Conservation (phyloP, 2,888 invertebrate species). For the Lathronympha strigana region DNA sequence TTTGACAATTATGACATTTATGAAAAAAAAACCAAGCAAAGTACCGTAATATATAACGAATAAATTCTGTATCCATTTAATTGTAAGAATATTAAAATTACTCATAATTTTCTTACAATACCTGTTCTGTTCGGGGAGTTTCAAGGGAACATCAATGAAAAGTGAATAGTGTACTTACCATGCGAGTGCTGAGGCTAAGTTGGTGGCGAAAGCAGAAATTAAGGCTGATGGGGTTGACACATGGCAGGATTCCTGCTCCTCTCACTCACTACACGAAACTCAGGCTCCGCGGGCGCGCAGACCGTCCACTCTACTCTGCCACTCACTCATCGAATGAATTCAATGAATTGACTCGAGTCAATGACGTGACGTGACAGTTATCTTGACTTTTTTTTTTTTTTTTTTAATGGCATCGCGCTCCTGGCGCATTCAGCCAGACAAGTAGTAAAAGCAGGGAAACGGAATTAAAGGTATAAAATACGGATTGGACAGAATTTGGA, state of each 20-base stretch:
- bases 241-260: conserved; percentile 19
- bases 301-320: conserved; percentile 17
- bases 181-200: conserved; percentile 18
- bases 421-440: no score
- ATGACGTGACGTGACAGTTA: conserved; percentile 19
- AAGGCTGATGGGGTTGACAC: conserved; percentile 13
- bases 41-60: no score
- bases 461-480: no score
- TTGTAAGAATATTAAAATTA: background rate
- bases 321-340: conserved; percentile 15
- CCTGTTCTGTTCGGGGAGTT: conserved; percentile 14
- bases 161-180: conserved; percentile 12
- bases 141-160: conserved; percentile 2
- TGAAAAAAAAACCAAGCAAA: background rate
- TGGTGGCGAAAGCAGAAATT: background rate
- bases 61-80: background rate
- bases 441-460: no score
- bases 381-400: no score
- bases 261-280: conserved; percentile 27
- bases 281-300: conserved; percentile 18
- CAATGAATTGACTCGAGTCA: background rate
- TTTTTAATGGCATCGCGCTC: no score
- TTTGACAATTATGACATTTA: background rate
- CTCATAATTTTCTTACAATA: conserved; percentile 9
- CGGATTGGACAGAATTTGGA: no score